Conservation (phyloP, 2,797 vertebrate species). For the Gouania willdenowi region DNA sequence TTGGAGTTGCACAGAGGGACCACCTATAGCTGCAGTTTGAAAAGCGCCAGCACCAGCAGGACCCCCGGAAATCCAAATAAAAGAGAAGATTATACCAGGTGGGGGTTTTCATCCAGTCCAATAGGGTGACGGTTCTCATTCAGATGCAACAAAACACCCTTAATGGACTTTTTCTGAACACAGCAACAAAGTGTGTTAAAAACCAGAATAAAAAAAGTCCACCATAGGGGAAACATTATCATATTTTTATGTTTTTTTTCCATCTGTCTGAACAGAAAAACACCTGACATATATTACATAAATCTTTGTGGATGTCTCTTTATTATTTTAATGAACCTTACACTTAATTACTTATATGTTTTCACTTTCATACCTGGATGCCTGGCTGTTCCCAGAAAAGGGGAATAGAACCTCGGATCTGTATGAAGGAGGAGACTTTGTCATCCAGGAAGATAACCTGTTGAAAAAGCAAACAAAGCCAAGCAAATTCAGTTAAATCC, state of each 20-base stretch:
- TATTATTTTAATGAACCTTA: too few relatives aligned
- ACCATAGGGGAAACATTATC: not conserved
- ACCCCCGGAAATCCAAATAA: slow-evolving; percentile 3
- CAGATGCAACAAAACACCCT: slow-evolving; percentile 76
- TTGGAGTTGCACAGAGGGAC: slow-evolving; percentile 68
- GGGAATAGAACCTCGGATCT: slow-evolving; percentile 94
- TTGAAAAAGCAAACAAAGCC: not conserved
- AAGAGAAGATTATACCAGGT: slow-evolving; percentile 63
- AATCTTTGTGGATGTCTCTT: not conserved
- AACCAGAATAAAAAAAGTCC: slow-evolving; percentile 5
- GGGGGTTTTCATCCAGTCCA: slow-evolving; percentile 67
- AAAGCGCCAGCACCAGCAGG: slow-evolving; percentile 61
- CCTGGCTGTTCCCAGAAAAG: slow-evolving; percentile 99
- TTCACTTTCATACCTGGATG: slow-evolving; percentile 81
- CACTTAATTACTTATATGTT: not conserved
- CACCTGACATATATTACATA: not conserved
- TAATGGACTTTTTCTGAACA: slow-evolving; percentile 79
- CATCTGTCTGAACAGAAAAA: not conserved
- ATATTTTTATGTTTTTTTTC: too few relatives aligned
- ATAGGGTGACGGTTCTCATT: slow-evolving; percentile 69
- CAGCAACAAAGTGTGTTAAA: slow-evolving; percentile 61
- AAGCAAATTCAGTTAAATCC: not conserved
- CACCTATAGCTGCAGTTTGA: slow-evolving; percentile 24
- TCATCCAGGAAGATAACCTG: slow-evolving; percentile 96
- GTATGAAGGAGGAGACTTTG: slow-evolving; percentile 93